Evolutionary conservation across 1,140 invertebrate genomes (phyloP).

Genomic region (Copidosoma floridanum): DNA sequence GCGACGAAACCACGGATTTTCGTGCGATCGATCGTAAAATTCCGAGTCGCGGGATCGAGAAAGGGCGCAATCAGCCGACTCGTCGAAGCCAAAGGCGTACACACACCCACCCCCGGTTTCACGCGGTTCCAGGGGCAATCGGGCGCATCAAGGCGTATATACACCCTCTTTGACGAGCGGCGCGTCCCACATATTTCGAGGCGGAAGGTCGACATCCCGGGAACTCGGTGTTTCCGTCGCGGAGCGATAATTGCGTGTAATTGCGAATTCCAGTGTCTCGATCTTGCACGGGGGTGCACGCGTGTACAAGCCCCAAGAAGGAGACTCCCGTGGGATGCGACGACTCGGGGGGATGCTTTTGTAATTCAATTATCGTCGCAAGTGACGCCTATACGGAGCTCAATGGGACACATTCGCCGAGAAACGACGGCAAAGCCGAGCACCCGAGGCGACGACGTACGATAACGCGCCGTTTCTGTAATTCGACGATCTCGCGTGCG

Average conservation of each 20-base stretch:
- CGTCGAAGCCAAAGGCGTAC: not conserved
- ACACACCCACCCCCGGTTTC: not conserved
- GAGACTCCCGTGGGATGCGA: conserved; percentile 32
- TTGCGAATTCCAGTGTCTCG: conserved; percentile 22
- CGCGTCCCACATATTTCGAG: no score
- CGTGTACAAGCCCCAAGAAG: no score
- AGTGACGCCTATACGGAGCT: conserved; percentile 34
- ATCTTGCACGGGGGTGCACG: no score
- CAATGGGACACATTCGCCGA: conserved; percentile 45
- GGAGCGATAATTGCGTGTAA: conserved; percentile 18
- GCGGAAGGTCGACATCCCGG: not conserved
- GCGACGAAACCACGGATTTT: no score
- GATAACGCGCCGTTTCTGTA: no score
- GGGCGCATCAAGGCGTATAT: no score
- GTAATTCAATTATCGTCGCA: conserved; percentile 50
- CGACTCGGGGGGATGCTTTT: conserved; percentile 48
- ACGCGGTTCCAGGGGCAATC: conserved; percentile 10
- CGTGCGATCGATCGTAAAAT: no score
- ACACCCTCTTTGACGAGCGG: no score
- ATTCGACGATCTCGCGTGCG: no score
- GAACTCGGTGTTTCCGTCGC: conserved; percentile 3
- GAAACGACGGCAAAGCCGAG: not conserved
- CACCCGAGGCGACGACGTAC: not conserved
- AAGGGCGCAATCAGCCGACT: no score
- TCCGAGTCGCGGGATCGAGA: no score